Base-by-base conservation (phyloP, 2,888 invertebrate genomes). In the Cheilosia vernalis region DNA sequence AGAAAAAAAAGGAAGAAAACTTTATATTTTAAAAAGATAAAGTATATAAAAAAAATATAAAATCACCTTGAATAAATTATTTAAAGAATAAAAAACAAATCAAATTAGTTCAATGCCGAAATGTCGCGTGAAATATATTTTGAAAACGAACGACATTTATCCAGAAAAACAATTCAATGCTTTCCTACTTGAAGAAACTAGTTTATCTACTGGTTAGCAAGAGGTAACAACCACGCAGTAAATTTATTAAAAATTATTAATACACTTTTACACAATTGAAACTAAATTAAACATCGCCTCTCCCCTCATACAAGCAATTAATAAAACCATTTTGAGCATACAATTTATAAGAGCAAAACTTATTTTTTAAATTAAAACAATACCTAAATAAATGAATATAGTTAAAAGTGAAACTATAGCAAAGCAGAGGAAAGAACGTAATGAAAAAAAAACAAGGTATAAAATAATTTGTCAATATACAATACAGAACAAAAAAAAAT, bases 41-140 rank as follows among this genome's bases (percentile, higher is more conserved):
- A 51, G 44, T 51, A 30, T 51, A 30, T 17, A 3, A 66, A 58
- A 55, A 40, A 44, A 63, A 40, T 44, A 64, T 21, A 13, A 70
- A 66, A 61, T 66, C 67, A 84, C 63, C 69, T 84, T 84, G 78
- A 58, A 79, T 74, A 69, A 83, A 63, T 83, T 83, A 83, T 78
- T 58, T 61, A 56, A 53, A 72, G 61, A 58, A 67, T 21, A 63
- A 63, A 27, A 51, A 40, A 67, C 61, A 47, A 61, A 19, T 53
- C 19, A 53, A 84, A 74, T 53, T 76, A 79, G 84, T 74, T 70
- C 74, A 84, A 79, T 84, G 70, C 74, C 74, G 74, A 70, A 67
- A 84, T 74, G 70, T 77, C 85, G 76, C 72, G 70, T 76, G 70
- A 67, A 80, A 80, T 80, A 76, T 85, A 64, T 85, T 85, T 77